Percentiles rank a stretch among this genome's conserved stretches.
phyloP scores from a whole-genome alignment of 2,888 invertebrate genomes.

The Bombylius major region DNA sequence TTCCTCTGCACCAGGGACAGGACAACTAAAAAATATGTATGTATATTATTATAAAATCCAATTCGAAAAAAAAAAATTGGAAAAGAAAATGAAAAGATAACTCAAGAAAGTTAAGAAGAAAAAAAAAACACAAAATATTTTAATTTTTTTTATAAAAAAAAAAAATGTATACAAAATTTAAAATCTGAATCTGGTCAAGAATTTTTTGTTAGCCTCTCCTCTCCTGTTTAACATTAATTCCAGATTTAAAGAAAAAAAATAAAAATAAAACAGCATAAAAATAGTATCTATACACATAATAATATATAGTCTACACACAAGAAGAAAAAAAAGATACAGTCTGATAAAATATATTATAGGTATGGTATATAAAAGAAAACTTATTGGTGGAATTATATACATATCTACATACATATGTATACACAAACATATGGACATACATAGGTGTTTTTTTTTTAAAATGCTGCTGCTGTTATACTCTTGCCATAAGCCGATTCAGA shows the following conservation, averaged over 20 bases:
- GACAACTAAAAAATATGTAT: neutral
- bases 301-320: too few species aligned
- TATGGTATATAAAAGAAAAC: too few species aligned
- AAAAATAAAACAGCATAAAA: neutral
- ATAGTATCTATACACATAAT: too few species aligned
- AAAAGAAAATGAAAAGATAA: neutral
- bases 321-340: neutral
- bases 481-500: too few species aligned
- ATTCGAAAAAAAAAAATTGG: neutral
- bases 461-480: too few species aligned
- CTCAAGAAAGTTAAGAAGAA: too few species aligned
- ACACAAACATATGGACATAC: neutral
- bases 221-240: neutral
- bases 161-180: neutral
- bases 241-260: conserved; percentile 1
- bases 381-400: neutral
- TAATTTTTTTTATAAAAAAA: neutral
- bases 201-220: neutral
- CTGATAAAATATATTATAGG: neutral
- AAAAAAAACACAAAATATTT: neutral
- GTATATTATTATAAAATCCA: neutral
- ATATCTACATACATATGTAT: neutral
- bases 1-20: neutral
- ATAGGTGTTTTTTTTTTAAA: too few species aligned
- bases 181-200: neutral